Base-by-base conservation (phyloP, 2,888 invertebrate genomes). In the Catonia carolina region DNA sequence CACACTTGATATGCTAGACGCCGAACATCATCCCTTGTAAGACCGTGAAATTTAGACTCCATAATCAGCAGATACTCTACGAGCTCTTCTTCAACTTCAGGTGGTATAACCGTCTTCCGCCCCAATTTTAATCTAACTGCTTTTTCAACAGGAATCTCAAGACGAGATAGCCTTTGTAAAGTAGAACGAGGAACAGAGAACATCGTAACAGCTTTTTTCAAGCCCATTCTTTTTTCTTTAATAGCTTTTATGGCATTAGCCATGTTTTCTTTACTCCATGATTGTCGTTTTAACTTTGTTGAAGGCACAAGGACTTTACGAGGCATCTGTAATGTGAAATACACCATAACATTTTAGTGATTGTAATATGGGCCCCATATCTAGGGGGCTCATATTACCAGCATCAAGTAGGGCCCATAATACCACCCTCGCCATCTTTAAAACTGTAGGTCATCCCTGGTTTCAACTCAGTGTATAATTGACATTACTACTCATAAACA, bases 1-100 rank as follows among this genome's bases (percentile, higher is more conserved):
- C 54, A 53, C 15, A 63, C n/a, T 22, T 60, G 41, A 27, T 50
- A 61, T 1, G 63, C 62, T 37, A 63, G 15, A 17, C 56, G 55
- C 2, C 54, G 39, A 10, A 61, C 39, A 50, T 61, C 61, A 35
- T 50, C 15, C 22, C 41, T 27, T 22, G 56, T 58, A 3, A 62
- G 45, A n/a, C 56, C 59, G 47, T 39, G 55, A n/a, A n/a, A n/a
- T n/a, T n/a, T n/a, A n/a, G n/a, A n/a, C n/a, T n/a, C n/a, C n/a
- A n/a, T n/a, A n/a, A 33, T 56, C 61, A n/a, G 36, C 47, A 22
- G 15, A 20, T 22, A 61, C 61, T 57, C 61, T 55, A 33, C 33
- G n/a, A 62, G 47, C 56, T 59, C 54, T 31, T 35, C 35, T 50
- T 62, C 60, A 15, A 57, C 31, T 12, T 50, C 56, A 15, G 27